Evolutionary conservation across 2,888 invertebrate genomes (phyloP).

Genomic region (Calephelis perditalis): DNA sequence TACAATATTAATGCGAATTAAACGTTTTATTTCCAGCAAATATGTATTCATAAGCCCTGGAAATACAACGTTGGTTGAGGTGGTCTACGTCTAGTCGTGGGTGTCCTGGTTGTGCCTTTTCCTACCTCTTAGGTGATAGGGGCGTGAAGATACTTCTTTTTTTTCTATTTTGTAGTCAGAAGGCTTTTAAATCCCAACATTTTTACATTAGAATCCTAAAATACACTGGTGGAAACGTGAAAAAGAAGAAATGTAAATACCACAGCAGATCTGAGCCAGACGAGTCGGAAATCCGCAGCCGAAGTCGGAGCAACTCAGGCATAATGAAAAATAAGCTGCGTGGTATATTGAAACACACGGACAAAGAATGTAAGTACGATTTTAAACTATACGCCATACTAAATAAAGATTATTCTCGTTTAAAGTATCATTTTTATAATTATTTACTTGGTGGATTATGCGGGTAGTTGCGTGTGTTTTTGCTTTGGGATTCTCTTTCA

Average conservation of each 20-base stretch:
- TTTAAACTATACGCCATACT: background rate
- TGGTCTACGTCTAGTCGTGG: too few relatives aligned
- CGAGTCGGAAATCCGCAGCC: constrained; percentile 38
- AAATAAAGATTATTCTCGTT: background rate
- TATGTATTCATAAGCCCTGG: too few relatives aligned
- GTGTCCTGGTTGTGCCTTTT: too few relatives aligned
- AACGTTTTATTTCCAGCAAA: too few relatives aligned
- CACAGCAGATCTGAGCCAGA: constrained; percentile 49
- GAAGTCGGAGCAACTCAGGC: constrained; percentile 29
- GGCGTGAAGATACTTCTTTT: too few relatives aligned
- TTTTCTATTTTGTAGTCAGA: too few relatives aligned
- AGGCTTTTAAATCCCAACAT: too few relatives aligned
- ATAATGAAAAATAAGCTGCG: constrained; percentile 37
- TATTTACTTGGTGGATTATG: background rate
- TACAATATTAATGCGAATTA: too few relatives aligned
- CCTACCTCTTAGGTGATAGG: too few relatives aligned
- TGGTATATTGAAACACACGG: constrained; percentile 48
- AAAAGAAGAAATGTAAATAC: constrained; percentile 51
- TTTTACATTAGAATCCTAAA: constrained; percentile 43
- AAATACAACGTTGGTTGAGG: too few relatives aligned
- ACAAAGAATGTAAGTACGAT: constrained; percentile 33
- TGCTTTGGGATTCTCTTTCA: background rate
- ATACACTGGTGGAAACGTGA: constrained; percentile 41
- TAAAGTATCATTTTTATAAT: background rate
- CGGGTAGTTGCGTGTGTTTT: constrained; percentile 5